Base-by-base conservation (phyloP, 2,888 invertebrate genomes). In the Rhingia campestris region DNA sequence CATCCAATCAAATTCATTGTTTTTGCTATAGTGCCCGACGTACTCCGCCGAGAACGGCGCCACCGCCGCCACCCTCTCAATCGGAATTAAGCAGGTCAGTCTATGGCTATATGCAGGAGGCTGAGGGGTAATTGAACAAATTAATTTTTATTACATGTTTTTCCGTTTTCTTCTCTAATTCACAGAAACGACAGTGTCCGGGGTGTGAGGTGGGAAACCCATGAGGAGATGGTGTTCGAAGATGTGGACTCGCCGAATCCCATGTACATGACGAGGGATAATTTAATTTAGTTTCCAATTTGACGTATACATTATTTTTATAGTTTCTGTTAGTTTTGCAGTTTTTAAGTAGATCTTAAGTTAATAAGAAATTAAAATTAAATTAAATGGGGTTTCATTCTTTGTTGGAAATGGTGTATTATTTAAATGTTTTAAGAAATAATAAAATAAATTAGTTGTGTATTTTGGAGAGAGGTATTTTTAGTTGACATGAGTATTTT, bases 21-120 rank as follows among this genome's bases (percentile, higher is more conserved):
- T 56, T 88, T 33, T 22, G 22, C 22, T 22, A 32, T 59, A 90
- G 90, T 74, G 90, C 90, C 5, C 89, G 90, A 75, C 89, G 89
- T 58, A 90, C 90, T 81, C 90, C 90, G 81, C 90, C 91, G 45
- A 88, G 90, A 69, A 87, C 88, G 45, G 90, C 91, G 30, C 91
- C 91, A 66, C 91, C 90, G 66, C 89, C 90, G 53, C 91, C 91
- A 7, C 89, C 90, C n/a, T 88, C 89, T 74, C 88, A 85, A 87
- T 89, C 86, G 87, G 88, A 87, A 86, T 86, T 87, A 89, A 90
- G 89, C 89, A 90, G 90, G 90, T 90, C 61, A 67, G 69, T 51
- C 43, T 47, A 49, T 49, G 47, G 47, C 22, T 43, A 66, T 41
- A 12, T 14, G 49, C 30, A 49, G 7, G 14, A 47, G 10, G 37